Evolutionary conservation across 2,113 vertebrate genomes (phyloP).

Genomic region (Porphyrio hochstetteri): DNA sequence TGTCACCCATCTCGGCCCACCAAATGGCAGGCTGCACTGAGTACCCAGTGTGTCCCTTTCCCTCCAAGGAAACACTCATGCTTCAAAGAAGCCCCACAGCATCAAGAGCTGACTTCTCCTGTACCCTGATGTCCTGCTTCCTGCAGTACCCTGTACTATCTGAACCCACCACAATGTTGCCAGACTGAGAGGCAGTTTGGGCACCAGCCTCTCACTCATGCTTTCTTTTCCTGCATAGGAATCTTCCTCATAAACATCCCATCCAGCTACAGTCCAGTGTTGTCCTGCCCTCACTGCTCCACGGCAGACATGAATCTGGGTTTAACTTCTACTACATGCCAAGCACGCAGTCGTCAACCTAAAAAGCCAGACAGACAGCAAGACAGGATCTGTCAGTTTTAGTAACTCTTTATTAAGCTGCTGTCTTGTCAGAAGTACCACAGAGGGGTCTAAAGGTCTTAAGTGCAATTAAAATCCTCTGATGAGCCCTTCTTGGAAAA

Average conservation of each 20-base stretch:
- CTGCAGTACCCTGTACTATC: background rate
- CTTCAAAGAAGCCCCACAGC: background rate
- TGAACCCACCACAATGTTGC: fast-evolving
- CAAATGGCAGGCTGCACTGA: background rate
- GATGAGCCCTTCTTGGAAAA: background rate
- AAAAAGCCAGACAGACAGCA: background rate
- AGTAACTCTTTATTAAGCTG: background rate
- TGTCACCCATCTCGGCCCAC: background rate
- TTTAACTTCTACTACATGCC: background rate
- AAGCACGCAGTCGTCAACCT: background rate
- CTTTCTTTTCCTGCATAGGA: background rate
- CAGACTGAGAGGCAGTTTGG: background rate
- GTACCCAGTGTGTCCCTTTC: background rate
- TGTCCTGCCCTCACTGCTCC: background rate
- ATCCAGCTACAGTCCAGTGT: background rate
- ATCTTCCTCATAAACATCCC: background rate
- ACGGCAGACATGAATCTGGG: background rate
- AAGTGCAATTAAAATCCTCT: background rate
- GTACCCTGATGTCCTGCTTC: background rate
- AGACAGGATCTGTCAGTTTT: background rate
- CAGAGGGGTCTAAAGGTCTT: background rate
- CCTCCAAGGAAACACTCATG: background rate
- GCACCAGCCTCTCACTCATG: background rate
- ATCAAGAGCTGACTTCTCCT: background rate
- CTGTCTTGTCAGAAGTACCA: background rate